Percentiles rank a stretch among this genome's conserved stretches.
Conservation (phyloP, 2,888 invertebrate genomes). For the Biston stratarius region DNA sequence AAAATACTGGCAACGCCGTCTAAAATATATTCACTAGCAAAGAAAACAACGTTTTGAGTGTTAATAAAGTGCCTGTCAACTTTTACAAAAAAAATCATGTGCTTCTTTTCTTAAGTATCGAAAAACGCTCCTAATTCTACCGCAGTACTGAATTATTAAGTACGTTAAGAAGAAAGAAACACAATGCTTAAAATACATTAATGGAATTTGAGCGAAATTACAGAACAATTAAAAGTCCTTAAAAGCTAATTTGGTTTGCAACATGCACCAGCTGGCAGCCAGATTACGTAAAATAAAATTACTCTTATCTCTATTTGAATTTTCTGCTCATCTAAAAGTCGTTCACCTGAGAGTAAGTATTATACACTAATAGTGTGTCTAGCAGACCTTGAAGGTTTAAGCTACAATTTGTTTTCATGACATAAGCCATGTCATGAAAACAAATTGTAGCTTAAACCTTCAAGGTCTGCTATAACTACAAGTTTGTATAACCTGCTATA, state of each 20-base stretch:
- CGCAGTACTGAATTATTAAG: too few species aligned
- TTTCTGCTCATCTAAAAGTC: slow-evolving; percentile 20
- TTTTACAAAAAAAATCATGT: too few species aligned
- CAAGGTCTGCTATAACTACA: not conserved
- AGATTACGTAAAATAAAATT: slow-evolving; percentile 11
- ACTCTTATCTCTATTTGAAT: slow-evolving; percentile 14
- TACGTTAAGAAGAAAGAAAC: too few species aligned
- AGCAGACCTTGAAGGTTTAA: slow-evolving; percentile 12
- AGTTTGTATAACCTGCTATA: not conserved
- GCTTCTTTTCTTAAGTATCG: too few species aligned
- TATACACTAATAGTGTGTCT: slow-evolving; percentile 18
- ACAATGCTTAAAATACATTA: not conserved
- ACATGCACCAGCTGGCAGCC: slow-evolving; percentile 2
- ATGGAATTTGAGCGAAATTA: not conserved
- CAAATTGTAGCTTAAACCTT: not conserved
- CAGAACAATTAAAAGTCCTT: slow-evolving; percentile 2
- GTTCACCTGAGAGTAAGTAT: slow-evolving; percentile 17
- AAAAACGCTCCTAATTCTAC: too few species aligned
- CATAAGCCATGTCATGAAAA: not conserved
- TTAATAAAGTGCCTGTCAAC: too few species aligned
- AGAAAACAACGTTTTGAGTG: too few species aligned
- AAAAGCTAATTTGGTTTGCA: slow-evolving; percentile 5
- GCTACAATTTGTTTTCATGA: slow-evolving; percentile 13
- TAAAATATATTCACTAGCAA: too few species aligned
- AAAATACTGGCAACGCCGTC: too few species aligned